Evolutionary conservation across 1,140 invertebrate genomes (phyloP).

Genomic region (Reticulitermes speratus): DNA sequence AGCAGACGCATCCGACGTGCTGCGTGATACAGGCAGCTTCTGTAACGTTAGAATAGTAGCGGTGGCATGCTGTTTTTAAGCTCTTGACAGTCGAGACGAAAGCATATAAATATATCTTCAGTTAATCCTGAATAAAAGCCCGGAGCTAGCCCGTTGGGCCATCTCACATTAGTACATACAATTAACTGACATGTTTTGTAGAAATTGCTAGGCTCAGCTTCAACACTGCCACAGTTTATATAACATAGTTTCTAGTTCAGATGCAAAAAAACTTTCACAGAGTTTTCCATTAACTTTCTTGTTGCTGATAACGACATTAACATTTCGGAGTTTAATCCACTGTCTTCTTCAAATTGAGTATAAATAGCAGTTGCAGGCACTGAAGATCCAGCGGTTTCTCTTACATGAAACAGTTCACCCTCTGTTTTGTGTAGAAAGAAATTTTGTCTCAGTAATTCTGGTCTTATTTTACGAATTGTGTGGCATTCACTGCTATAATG

Average conservation of each 20-base stretch:
- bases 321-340: too few species aligned
- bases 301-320: too few species aligned
- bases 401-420: too few species aligned
- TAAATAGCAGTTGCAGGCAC: too few species aligned
- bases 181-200: background rate
- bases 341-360: too few species aligned
- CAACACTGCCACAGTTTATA: background rate
- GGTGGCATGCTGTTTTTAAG: background rate
- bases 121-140: background rate
- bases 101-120: background rate
- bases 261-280: background rate
- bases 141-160: background rate
- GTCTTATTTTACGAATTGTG: too few species aligned
- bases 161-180: background rate
- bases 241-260: background rate
- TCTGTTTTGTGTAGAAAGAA: too few species aligned
- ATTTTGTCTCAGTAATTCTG: too few species aligned
- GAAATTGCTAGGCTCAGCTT: background rate
- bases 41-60: background rate
- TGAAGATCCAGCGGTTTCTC: too few species aligned
- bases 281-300: background rate
- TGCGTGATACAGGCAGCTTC: background rate
- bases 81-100: background rate
- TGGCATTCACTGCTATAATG: too few species aligned
- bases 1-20: too few species aligned